Percentiles rank a stretch among this genome's conserved stretches.
phyloP scores from a whole-genome alignment of 2,888 invertebrate genomes.

The Lithosia quadra region DNA sequence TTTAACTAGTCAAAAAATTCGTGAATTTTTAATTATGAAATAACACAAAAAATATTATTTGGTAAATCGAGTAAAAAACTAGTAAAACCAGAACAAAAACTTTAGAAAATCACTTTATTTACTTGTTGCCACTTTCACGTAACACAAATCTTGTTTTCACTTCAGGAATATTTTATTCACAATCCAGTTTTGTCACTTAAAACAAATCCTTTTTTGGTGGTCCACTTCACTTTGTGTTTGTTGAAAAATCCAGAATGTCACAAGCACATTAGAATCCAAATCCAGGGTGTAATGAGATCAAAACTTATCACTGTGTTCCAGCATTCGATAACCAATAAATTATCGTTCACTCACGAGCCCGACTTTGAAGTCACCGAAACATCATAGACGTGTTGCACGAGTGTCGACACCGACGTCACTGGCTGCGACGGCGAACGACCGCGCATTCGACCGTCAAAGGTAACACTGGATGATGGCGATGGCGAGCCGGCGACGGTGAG shows the following conservation, averaged over 20 bases:
- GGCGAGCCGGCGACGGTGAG: conserved; percentile 88
- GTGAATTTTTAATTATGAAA: conserved; percentile 5
- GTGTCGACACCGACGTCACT: conserved; percentile 85
- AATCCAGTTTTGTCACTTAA: conserved; percentile 75
- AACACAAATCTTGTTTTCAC: conserved; percentile 63
- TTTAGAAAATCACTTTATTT: conserved; percentile 65
- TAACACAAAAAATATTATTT: conserved; percentile 15
- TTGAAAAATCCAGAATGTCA: conserved; percentile 76
- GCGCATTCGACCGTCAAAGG: conserved; percentile 87
- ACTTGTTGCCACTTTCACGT: conserved; percentile 73
- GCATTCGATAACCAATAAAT: conserved; percentile 88
- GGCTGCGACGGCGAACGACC: conserved; percentile 83
- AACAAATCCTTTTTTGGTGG: conserved; percentile 77
- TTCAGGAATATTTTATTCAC: conserved; percentile 66
- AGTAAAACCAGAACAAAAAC: conserved; percentile 54
- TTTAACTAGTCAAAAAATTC: conserved; percentile 1
- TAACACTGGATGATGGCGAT: conserved; percentile 87
- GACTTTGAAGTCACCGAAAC: conserved; percentile 85
- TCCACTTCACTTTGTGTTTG: conserved; percentile 79
- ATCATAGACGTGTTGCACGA: conserved; percentile 86
- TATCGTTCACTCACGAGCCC: conserved; percentile 81
- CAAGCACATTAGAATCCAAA: conserved; percentile 81
- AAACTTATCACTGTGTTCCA: conserved; percentile 90
- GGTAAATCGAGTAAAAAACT: conserved; percentile 55
- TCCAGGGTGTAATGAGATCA: conserved; percentile 73